A percentile compares a stretch with the other conserved stretches of the same genome.
Conservation (phyloP, 2,797 vertebrate species). For the Saguinus oedipus region DNA sequence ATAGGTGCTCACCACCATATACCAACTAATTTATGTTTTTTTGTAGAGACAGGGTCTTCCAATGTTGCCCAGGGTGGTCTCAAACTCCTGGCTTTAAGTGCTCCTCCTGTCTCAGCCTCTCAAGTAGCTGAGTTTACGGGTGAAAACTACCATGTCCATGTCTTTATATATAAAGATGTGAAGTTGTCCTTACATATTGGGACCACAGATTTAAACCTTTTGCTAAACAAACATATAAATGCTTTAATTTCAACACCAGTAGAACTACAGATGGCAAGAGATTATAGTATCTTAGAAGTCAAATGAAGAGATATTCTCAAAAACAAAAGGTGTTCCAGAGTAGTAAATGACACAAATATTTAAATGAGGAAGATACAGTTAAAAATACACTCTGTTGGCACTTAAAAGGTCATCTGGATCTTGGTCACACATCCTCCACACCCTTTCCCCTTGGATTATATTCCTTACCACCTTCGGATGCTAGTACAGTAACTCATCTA, state of each 20-base stretch:
- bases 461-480: background rate
- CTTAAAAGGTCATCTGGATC: background rate
- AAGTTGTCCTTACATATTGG: background rate
- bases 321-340: background rate
- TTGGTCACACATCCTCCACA: background rate
- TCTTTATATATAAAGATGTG: conserved; percentile 44
- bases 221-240: conserved; percentile 12
- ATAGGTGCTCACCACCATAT: background rate
- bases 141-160: background rate
- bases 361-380: background rate
- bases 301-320: conserved; percentile 8
- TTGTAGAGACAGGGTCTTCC: background rate
- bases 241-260: background rate
- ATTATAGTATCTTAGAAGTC: background rate
- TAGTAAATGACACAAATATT: background rate
- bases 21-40: background rate
- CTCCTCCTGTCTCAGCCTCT: background rate
- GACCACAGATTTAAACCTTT: background rate
- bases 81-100: background rate
- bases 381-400: background rate
- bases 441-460: background rate
- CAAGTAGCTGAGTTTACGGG: background rate
- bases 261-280: conserved; percentile 13
- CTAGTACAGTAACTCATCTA: background rate
- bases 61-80: background rate